Conservation (phyloP, 2,888 invertebrate species). For the Tuberolachnus salignus region DNA sequence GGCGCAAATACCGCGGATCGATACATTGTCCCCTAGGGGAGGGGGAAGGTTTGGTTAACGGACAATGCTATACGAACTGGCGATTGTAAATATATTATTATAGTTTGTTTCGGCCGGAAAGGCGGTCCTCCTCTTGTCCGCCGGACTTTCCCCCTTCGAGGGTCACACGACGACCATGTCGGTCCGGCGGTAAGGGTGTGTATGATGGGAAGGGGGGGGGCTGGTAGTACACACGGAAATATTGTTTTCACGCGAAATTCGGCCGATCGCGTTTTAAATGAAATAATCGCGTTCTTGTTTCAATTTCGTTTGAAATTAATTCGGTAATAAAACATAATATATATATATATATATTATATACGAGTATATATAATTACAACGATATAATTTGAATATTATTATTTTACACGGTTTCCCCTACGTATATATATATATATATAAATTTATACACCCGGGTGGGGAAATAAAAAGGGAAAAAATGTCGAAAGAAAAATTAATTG, state of each 20-base stretch:
- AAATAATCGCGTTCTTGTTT: too few species aligned
- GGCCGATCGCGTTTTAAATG: neutral
- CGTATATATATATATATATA: too few species aligned
- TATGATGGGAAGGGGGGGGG: neutral
- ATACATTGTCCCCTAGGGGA: slow-evolving; percentile 13
- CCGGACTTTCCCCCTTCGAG: slow-evolving; percentile 21
- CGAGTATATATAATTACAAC: too few species aligned
- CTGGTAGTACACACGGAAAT: neutral
- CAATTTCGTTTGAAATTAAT: too few species aligned
- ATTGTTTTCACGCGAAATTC: slow-evolving; percentile 30
- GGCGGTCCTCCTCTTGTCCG: slow-evolving; percentile 18
- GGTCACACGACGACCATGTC: slow-evolving; percentile 41
- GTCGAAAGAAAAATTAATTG: too few species aligned
- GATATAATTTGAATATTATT: too few species aligned
- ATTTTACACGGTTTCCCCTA: too few species aligned
- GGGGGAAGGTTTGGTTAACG: neutral
- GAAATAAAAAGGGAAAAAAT: too few species aligned
- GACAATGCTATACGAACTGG: neutral
- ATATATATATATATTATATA: too few species aligned
- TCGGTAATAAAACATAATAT: too few species aligned
- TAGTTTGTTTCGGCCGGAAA: slow-evolving; percentile 35
- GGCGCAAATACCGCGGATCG: neutral
- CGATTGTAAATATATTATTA: slow-evolving; percentile 8
- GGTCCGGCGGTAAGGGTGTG: neutral
- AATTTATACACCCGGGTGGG: too few species aligned